Conservation (phyloP, 2,797 vertebrate genomes). For the Esox masquinongy region DNA sequence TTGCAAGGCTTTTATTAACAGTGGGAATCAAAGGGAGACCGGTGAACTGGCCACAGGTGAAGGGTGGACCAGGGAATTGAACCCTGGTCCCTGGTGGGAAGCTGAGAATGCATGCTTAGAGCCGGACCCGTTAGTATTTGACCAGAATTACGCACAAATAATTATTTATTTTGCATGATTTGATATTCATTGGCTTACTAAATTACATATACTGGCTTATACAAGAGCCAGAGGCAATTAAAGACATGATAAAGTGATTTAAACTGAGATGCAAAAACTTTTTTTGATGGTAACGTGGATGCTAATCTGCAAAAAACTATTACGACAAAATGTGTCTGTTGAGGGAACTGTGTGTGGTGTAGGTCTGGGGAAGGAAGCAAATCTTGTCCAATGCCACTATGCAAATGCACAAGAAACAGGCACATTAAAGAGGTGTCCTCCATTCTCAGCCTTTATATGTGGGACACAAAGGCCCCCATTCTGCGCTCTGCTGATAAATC, state of each 20-base stretch:
- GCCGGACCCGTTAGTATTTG: neutral
- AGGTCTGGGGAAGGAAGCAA: too few species aligned
- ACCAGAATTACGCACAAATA: neutral
- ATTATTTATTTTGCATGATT: too few species aligned
- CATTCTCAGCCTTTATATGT: conserved; percentile 71
- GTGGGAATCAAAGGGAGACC: neutral
- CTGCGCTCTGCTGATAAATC: conserved; percentile 68
- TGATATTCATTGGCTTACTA: too few species aligned
- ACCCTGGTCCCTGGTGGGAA: neutral
- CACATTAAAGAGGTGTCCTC: conserved; percentile 70
- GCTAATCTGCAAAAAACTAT: too few species aligned
- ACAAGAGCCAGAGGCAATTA: too few species aligned
- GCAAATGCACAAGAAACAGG: conserved; percentile 55
- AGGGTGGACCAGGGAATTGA: neutral
- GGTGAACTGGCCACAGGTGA: neutral
- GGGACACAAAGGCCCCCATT: conserved; percentile 66
- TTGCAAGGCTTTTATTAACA: too few species aligned
- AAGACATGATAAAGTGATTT: too few species aligned
- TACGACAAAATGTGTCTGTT: too few species aligned
- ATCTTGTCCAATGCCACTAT: conserved; percentile 27
- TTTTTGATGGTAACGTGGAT: too few species aligned
- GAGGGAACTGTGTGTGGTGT: too few species aligned
- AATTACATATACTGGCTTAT: too few species aligned
- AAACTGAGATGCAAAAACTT: too few species aligned
- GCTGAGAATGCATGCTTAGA: neutral